These are phyloP conservation scores for Aurelia aurita DNA, from an alignment of 30 jellyfish, hydroid and myxozoan genomes.

Conservation along the genomic window DNA sequence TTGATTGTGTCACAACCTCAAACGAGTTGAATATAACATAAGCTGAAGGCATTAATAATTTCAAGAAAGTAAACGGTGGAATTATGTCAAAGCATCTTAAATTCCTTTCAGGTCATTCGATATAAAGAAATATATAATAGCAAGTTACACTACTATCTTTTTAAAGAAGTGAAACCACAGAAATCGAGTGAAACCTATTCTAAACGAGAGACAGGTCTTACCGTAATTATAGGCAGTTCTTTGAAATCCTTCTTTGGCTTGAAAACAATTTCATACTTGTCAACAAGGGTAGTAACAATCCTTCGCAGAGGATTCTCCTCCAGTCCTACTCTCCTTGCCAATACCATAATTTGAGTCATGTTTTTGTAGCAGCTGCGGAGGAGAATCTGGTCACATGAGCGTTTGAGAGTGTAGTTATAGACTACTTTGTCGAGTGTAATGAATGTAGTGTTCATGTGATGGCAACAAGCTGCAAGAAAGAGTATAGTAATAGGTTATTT, in stretches of 20 bases:
- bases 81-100: no score
- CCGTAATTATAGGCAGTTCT: conserved; percentile 49
- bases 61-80: no score
- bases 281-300: conserved; percentile 58
- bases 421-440: conserved; percentile 61
- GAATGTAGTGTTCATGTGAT: conserved; percentile 64
- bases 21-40: no score
- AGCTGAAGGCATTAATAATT: no score
- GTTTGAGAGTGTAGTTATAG: conserved; percentile 51
- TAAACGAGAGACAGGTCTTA: background rate
- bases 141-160: no score
- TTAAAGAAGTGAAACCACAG: no score
- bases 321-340: conserved; percentile 24
- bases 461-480: conserved; percentile 57
- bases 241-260: conserved; percentile 21
- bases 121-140: no score
- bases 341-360: conserved; percentile 67
- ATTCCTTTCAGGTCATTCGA: no score
- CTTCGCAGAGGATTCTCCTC: conserved; percentile 15
- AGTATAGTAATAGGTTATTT: background rate
- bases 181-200: no score
- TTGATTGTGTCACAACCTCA: no score
- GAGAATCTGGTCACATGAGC: conserved; percentile 74
- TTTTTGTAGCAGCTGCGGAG: conserved; percentile 75
- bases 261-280: conserved; percentile 26